Percentiles rank a stretch among this genome's conserved stretches.
These are phyloP conservation scores for Coelopa pilipes DNA, from an alignment of 2,888 invertebrate species.

Conservation along the genomic window DNA sequence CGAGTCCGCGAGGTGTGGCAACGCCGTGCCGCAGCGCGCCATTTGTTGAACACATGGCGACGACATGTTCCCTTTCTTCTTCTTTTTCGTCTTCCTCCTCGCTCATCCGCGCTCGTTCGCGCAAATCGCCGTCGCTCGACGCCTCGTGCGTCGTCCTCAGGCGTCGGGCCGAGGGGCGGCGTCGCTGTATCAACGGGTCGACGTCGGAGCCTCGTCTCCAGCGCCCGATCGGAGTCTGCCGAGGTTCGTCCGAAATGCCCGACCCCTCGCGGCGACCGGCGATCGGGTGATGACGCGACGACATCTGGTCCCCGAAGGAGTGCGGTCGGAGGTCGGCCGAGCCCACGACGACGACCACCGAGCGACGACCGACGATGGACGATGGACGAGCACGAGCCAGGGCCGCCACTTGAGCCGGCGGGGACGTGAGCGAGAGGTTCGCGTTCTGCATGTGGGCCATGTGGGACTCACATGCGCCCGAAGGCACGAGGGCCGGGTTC, in stretches of 20 bases:
- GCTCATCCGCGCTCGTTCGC: neutral
- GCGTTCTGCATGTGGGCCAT: too few species aligned
- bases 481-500: too few species aligned
- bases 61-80: neutral
- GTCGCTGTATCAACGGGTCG: neutral
- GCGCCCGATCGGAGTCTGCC: neutral
- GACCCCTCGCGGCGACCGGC: neutral
- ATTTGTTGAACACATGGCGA: constrained; percentile 27
- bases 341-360: too few species aligned
- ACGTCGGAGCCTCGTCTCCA: neutral
- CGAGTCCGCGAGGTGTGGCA: neutral
- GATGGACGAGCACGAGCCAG: too few species aligned
- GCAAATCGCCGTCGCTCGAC: neutral
- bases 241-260: neutral
- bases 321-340: too few species aligned
- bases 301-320: neutral
- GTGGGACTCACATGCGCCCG: too few species aligned
- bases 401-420: too few species aligned
- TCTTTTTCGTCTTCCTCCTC: neutral
- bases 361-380: too few species aligned
- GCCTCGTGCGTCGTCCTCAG: too few species aligned
- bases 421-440: too few species aligned
- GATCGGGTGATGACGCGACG: neutral
- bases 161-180: too few species aligned
- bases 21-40: neutral